Base-by-base conservation (phyloP, 2,113 vertebrate species). In the Ageneiosus marmoratus region DNA sequence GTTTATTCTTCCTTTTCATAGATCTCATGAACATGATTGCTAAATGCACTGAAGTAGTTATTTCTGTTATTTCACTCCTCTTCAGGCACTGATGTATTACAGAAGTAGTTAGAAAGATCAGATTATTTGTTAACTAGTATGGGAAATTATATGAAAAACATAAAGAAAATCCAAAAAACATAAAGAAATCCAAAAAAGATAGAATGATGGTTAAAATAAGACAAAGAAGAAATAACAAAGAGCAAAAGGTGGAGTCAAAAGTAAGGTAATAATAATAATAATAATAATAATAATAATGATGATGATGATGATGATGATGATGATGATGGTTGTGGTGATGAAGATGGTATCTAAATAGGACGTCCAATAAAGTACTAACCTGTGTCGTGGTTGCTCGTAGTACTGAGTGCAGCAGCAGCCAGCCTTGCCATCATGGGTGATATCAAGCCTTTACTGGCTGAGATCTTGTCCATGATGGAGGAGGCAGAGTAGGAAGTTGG, bases 381-480 rank as follows among this genome's bases (percentile, higher is more conserved):
- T 96, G 94, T 88, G 84, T 98, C 96, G 65, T 90, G 90, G 86
- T 92, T 92, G 88, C 92, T 92, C 48, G 95, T 93, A 60, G 98
- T 96, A 89, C 97, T 99, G 87, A 99, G 95, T 10, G 98, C 98
- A 2, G 97, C 97, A 0, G 98, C 97, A n/a, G 98, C 98, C 91
- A 99, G 90, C 85, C 97, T 92, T 84, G 98, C 97, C 98, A 99
- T 99, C 97, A 99, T 99, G 56, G 98, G 98, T 0, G 98, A 99
- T 91, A 99, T 99, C 90, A 98, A 94, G 50, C 98, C 97, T 91
- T 98, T 99, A 92, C 97, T 99, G 46, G 98, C 97, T 0, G 98
- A 97, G 91, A 99, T 97, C 94, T 97, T 97, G 91, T 99, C 98
- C 96, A 99, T 96, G 89, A 99, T 96, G 88, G 98, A 97, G 58